These are phyloP conservation scores for Danio albolineatus DNA, from an alignment of 2,797 vertebrate species.

Conservation along the genomic window DNA sequence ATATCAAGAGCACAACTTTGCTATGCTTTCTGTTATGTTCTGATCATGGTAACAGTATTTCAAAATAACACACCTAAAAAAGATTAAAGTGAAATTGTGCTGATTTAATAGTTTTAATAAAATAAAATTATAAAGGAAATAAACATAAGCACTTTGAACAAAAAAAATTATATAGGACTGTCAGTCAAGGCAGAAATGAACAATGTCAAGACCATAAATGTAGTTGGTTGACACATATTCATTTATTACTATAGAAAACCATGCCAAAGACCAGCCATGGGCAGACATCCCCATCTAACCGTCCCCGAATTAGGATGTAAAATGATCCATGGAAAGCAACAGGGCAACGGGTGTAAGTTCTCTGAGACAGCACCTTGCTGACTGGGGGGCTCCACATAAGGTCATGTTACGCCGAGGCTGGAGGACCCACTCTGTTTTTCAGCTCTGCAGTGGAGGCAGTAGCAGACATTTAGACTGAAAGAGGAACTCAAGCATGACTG, in stretches of 20 bases:
- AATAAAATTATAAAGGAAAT: not conserved
- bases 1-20: no score
- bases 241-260: conserved; percentile 14
- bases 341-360: conserved; percentile 17
- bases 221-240: not conserved
- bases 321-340: conserved; percentile 25
- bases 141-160: not conserved
- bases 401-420: conserved; percentile 22
- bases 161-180: not conserved
- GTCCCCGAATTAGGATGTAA: conserved; percentile 36
- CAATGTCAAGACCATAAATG: not conserved
- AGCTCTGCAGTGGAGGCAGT: conserved; percentile 1
- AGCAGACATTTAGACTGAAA: conserved; percentile 20
- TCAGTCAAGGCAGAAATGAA: not conserved
- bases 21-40: no score
- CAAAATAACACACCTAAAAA: not conserved
- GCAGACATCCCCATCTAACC: conserved; percentile 20
- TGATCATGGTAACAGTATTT: not conserved
- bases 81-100: not conserved
- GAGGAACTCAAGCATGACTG: conserved; percentile 24
- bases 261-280: conserved; percentile 5
- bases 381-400: conserved; percentile 36
- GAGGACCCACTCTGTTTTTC: conserved; percentile 2
- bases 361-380: conserved; percentile 30
- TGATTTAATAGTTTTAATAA: not conserved